Percentiles rank a stretch among this genome's conserved stretches.
Conservation (phyloP, 2,888 invertebrate genomes). For the Ectemnius continuus region DNA sequence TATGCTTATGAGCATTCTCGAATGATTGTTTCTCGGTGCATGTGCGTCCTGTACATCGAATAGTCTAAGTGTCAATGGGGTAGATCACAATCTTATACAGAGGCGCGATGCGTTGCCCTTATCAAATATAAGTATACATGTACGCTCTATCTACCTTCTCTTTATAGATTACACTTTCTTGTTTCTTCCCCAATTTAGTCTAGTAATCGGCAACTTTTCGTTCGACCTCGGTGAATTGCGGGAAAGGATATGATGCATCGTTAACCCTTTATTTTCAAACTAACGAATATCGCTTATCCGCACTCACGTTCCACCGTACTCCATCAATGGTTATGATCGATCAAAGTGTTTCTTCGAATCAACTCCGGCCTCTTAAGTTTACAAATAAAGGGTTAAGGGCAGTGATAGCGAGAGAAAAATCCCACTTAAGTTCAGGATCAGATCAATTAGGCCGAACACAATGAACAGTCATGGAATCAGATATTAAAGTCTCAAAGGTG, state of each 20-base stretch:
- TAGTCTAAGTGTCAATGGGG: conserved; percentile 43
- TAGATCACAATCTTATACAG: conserved; percentile 40
- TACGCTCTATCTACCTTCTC: conserved; percentile 23
- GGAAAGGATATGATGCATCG: conserved; percentile 38
- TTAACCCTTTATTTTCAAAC: conserved; percentile 20
- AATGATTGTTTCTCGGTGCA: conserved; percentile 53
- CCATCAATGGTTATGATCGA: too few relatives aligned
- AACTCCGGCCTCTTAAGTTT: not conserved
- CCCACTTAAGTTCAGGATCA: conserved; percentile 28
- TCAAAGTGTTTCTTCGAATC: not conserved
- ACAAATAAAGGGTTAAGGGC: conserved; percentile 20
- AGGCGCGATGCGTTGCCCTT: conserved; percentile 21
- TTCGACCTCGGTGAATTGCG: conserved; percentile 16
- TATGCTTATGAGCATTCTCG: conserved; percentile 46
- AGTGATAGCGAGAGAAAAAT: conserved; percentile 23
- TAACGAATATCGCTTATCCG: not conserved
- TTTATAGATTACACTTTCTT: conserved; percentile 40
- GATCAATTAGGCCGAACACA: conserved; percentile 46
- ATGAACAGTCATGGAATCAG: conserved; percentile 45
- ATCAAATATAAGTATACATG: conserved; percentile 22
- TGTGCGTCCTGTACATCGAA: conserved; percentile 53
- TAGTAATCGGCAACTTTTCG: conserved; percentile 11
- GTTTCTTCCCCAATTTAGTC: conserved; percentile 29
- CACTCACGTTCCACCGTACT: too few relatives aligned
- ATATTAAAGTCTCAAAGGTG: conserved; percentile 34